These are phyloP conservation scores for Vulpes vulpes DNA, from an alignment of 2,113 vertebrate genomes.

Conservation along the genomic window DNA sequence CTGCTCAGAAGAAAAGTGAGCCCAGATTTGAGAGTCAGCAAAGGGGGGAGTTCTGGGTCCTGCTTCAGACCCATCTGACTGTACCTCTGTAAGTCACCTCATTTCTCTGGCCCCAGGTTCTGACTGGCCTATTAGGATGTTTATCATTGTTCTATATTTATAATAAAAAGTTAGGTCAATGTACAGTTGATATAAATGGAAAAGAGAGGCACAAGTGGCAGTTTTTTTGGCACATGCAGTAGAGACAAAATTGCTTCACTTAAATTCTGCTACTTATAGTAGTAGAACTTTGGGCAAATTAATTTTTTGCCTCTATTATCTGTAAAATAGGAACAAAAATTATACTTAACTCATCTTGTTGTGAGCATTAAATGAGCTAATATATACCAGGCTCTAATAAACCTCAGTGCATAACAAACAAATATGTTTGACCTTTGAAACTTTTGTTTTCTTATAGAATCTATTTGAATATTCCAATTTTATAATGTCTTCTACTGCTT, in stretches of 20 bases:
- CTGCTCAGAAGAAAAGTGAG: conserved; percentile 26
- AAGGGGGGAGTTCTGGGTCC: neutral
- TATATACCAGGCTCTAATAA: neutral
- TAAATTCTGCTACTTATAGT: neutral
- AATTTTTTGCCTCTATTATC: neutral
- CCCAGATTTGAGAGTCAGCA: neutral
- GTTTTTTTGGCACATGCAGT: neutral
- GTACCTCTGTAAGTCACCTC: neutral
- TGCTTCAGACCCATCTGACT: too few relatives aligned
- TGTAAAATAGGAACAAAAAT: neutral
- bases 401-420: neutral
- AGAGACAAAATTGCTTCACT: neutral
- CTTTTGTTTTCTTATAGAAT: neutral
- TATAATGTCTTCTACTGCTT: neutral
- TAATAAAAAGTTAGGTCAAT: neutral
- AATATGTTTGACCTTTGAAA: neutral
- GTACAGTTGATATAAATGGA: neutral
- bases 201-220: neutral
- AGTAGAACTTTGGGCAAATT: neutral
- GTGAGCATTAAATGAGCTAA: neutral
- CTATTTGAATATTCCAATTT: neutral
- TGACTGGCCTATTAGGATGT: neutral
- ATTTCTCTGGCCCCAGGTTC: neutral
- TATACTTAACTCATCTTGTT: neutral
- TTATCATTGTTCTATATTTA: neutral